Evolutionary conservation across 2,113 vertebrate species (phyloP), one percentile per base, ranked within the genome.

Genomic region (Zingel zingel): DNA sequence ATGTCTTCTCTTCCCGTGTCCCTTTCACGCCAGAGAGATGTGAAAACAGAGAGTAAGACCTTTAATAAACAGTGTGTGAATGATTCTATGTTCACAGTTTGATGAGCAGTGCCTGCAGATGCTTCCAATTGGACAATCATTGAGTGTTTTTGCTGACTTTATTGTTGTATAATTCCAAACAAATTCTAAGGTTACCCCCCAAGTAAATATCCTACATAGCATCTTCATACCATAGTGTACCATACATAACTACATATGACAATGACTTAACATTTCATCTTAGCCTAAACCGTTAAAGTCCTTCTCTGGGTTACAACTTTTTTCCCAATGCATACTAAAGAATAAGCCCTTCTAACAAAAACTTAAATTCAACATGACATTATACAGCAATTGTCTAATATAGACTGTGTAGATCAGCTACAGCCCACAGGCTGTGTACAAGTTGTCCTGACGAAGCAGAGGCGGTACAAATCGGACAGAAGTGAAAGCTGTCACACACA

Each of bases 1-100:
- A 71, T 71, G 69, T 71, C 69, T 45, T 71, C 69, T 71, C 69
- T 71, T 71, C 69, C 69, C 0, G 53, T 71, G 53, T 27, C 69
- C 15, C 69, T 71, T 25, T 71, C 69, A 0, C n/a, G 36, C 69
- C 69, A 71, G 36, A 57, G 53, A 50, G 53, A 71, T 19, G 53
- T 57, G n/a, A 71, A 71, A 25, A 12, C 69, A 71, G 69, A 71
- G 15, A 57, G 69, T 71, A 71, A 71, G 69, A n/a, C 53, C 53
- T 57, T 25, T 39, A 36, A 15, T 10, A 19, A 43, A 71, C 13
- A 71, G n/a, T 57, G 13, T 69, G 36, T 23, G 21, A 70, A 70
- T 23, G 4, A 39, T 23, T 70, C 21, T 1, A 39, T 71, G 53
- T 23, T 56, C 9, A 1, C 21, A 56, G 33, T 23, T 43, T 39